Evolutionary conservation across 2,113 vertebrate species (phyloP), one percentile per base, ranked within the genome.

Genomic region (Seriola dumerili): DNA sequence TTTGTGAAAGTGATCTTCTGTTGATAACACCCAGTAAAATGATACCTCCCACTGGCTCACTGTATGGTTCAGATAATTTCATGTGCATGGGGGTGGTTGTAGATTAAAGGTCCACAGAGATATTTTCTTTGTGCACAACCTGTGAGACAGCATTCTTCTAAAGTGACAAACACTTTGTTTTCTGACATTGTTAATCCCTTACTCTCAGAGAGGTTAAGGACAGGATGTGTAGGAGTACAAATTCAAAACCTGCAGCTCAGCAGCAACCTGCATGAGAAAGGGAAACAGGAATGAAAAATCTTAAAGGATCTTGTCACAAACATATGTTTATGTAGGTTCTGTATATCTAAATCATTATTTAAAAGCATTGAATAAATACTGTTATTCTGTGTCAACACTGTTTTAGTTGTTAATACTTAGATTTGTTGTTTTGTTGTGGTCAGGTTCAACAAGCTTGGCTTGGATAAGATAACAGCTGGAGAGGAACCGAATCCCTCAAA

Each of bases 361-460:
- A 19, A 63, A 69, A n/a, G 4, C n/a, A 65, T 44, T 38, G 6
- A 3, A 55, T 3, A 5, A 14, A 40, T 38, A 29, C 23, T 62
- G 23, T 55, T n/a, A 11, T 62, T 65, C 12, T 54, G 3, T 44
- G n/a, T 57, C n/a, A 25, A 42, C 25, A 50, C 14, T 36, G 16
- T 48, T 17, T 59, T 29, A 72, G 14, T 8, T 50, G 8, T 36
- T 40, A 50, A 3, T 50, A 25, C 34, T 44, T 48, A 6, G n/a
- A 23, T 62, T 63, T 72, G 23, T 3, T 64, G 46, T 76, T 74
- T 63, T 72, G 23, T 3, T 64, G 46, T 76, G 52, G 11, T 87
- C 90, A 99, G 98, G 82, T 99, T 97, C 92, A 99, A 99, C 89
- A 99, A 99, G 85, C 95, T 99, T 32, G 97, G 97, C 23, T 89